A percentile compares a stretch with the other conserved stretches of the same genome.
phyloP scores from a whole-genome alignment of 2,888 invertebrate species.

The Creontiades dilutus region DNA sequence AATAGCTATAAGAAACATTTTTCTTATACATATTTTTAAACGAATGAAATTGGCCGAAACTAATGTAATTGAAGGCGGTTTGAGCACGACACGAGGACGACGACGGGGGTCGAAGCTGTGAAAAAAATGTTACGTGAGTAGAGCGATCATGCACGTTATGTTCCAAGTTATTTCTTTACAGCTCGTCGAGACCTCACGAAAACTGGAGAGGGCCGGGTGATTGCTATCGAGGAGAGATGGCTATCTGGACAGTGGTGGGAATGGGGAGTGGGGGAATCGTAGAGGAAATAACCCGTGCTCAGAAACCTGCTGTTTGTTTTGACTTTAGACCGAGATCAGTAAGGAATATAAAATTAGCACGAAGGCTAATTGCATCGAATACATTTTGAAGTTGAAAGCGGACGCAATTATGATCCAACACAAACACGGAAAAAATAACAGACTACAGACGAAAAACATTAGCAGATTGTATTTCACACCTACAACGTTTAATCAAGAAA shows the following conservation, averaged over 20 bases:
- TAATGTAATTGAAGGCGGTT: slow-evolving; percentile 49
- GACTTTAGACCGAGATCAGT: background rate
- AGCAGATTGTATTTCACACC: too few relatives aligned
- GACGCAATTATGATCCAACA: too few relatives aligned
- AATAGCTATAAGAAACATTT: slow-evolving; percentile 13
- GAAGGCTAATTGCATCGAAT: too few relatives aligned
- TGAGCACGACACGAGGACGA: slow-evolving; percentile 11
- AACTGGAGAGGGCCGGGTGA: slow-evolving; percentile 40
- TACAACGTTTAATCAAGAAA: too few relatives aligned
- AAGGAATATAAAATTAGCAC: background rate
- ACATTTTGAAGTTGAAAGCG: too few relatives aligned
- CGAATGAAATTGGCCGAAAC: slow-evolving; percentile 35
- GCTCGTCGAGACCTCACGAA: slow-evolving; percentile 50
- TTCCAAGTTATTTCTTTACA: slow-evolving; percentile 38
- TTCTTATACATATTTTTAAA: slow-evolving; percentile 48
- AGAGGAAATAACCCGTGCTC: background rate
- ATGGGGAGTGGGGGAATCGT: background rate
- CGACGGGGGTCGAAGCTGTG: slow-evolving; percentile 24
- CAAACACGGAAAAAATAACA: too few relatives aligned
- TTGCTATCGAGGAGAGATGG: slow-evolving; percentile 39
- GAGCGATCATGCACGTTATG: slow-evolving; percentile 44
- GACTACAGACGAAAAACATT: too few relatives aligned
- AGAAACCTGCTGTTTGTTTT: background rate
- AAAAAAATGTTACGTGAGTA: slow-evolving; percentile 49
- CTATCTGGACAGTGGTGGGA: background rate